phyloP scores from a whole-genome alignment of 2,113 vertebrate species.

The Lasiurus borealis region DNA sequence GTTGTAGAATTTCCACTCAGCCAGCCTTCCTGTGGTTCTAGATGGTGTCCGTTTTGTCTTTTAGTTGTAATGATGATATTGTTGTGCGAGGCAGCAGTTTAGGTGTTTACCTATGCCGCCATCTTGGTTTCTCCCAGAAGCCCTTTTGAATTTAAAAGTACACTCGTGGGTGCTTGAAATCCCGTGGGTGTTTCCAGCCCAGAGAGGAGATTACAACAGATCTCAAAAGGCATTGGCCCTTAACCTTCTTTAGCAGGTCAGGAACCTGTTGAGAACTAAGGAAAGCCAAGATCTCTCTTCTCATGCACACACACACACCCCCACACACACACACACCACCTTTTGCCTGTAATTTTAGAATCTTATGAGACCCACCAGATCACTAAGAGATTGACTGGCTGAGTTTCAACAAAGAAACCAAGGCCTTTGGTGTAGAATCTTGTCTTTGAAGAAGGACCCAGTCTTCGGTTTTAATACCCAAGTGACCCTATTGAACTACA shows the following conservation, averaged over 20 bases:
- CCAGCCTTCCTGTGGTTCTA: too few species aligned
- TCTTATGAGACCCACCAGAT: neutral
- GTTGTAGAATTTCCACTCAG: too few species aligned
- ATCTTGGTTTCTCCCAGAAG: neutral
- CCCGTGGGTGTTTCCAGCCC: neutral
- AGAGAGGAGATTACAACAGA: neutral
- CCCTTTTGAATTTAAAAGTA: constrained; percentile 18
- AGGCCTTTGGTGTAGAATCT: neutral
- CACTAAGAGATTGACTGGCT: neutral
- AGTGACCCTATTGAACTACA: neutral
- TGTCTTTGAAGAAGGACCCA: neutral
- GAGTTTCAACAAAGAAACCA: neutral
- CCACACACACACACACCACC: too few species aligned
- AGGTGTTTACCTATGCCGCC: too few species aligned
- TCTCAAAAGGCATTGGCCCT: neutral
- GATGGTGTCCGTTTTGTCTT: too few species aligned
- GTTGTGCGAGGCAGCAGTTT: too few species aligned
- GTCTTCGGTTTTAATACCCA: neutral
- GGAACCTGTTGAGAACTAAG: neutral
- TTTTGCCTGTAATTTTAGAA: neutral
- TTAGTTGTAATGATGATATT: too few species aligned
- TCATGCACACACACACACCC: neutral
- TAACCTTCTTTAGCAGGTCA: neutral
- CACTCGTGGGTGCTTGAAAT: neutral
- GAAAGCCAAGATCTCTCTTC: neutral